phyloP scores from a whole-genome alignment of 2,797 vertebrate genomes.

The Lindbergichthys nudifrons region DNA sequence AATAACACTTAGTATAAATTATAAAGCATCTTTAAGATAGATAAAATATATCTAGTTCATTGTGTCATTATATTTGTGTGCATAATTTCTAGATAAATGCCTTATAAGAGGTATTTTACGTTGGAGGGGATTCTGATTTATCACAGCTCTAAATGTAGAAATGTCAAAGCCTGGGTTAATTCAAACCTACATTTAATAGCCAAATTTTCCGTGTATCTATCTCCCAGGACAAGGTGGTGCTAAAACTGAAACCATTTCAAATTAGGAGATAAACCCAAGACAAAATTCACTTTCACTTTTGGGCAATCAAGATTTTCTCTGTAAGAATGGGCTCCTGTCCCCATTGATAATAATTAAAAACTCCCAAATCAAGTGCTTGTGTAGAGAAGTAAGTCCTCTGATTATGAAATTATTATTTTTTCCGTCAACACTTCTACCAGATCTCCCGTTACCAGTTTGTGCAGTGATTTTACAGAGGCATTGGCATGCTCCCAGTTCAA shows the following conservation, averaged over 20 bases:
- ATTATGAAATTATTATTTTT: conserved; percentile 5
- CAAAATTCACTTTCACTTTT: not conserved
- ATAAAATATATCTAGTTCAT: not conserved
- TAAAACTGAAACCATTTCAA: not conserved
- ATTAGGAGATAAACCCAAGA: not conserved
- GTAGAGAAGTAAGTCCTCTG: not conserved
- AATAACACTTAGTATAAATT: not conserved
- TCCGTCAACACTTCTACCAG: conserved; percentile 1
- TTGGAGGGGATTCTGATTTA: not conserved
- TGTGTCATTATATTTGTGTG: not conserved
- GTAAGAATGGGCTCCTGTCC: not conserved
- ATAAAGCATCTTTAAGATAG: not conserved
- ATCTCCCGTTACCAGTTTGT: not conserved
- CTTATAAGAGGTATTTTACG: not conserved
- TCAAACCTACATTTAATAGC: not conserved
- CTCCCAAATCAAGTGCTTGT: not conserved
- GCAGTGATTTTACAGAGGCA: not conserved
- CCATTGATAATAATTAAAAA: not conserved
- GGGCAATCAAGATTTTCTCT: not conserved
- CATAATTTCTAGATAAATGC: not conserved
- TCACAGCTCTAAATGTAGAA: not conserved
- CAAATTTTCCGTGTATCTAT: not conserved
- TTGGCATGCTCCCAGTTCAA: not conserved
- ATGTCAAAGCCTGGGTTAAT: not conserved
- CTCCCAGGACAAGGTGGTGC: not conserved